Percentiles rank a stretch among this genome's conserved stretches.
Evolutionary conservation across 2,888 invertebrate species (phyloP).

Genomic region (Malthinus flaveolus): DNA sequence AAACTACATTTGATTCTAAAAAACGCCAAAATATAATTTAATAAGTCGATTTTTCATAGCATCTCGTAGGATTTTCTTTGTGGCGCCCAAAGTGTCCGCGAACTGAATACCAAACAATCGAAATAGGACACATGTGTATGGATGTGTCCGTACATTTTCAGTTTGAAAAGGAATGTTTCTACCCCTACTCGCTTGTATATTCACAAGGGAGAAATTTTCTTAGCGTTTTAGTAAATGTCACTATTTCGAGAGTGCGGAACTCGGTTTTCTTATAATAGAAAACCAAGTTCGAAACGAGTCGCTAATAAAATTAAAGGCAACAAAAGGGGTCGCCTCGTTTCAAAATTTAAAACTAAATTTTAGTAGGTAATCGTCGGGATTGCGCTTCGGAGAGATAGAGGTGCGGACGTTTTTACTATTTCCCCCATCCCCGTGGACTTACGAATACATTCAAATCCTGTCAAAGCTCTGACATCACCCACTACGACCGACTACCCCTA

Average conservation of each 20-base stretch:
- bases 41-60: slow-evolving; percentile 24
- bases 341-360: no score
- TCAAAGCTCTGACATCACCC: slow-evolving; percentile 35
- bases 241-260: slow-evolving; percentile 28
- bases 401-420: slow-evolving; percentile 2
- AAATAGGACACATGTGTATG: slow-evolving; percentile 50
- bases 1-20: background rate
- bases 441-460: slow-evolving; percentile 48
- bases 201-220: slow-evolving; percentile 56
- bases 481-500: slow-evolving; percentile 33
- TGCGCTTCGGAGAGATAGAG: slow-evolving; percentile 8
- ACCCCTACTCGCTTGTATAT: slow-evolving; percentile 54
- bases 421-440: slow-evolving; percentile 32
- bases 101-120: slow-evolving; percentile 43
- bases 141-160: slow-evolving; percentile 54
- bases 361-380: no score
- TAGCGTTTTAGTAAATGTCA: slow-evolving; percentile 45
- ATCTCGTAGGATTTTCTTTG: slow-evolving; percentile 30
- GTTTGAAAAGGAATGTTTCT: slow-evolving; percentile 53
- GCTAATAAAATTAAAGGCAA: no score
- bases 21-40: slow-evolving; percentile 15
- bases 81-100: slow-evolving; percentile 39
- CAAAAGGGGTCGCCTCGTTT: no score
- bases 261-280: no score
- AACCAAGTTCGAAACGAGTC: no score